Conservation (phyloP, 92 coral and sea anemone species). For the Phenganax subtilis region DNA sequence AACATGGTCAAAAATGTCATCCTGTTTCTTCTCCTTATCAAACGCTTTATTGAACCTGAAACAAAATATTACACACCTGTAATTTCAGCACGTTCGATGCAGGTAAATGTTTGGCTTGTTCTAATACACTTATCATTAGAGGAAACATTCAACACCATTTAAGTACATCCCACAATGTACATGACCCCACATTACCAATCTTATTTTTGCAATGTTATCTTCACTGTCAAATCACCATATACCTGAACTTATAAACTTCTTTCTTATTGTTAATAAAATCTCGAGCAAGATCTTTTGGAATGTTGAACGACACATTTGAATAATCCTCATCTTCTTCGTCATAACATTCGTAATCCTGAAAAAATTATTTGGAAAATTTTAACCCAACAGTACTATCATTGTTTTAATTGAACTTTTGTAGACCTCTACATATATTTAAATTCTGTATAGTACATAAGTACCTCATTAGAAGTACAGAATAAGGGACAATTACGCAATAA, state of each 20-base stretch:
- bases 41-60: constrained; percentile 81
- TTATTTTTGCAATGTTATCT: background rate
- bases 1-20: constrained; percentile 87
- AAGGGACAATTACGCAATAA: no score
- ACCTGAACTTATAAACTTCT: constrained; percentile 90
- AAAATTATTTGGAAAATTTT: background rate
- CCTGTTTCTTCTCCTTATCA: constrained; percentile 79
- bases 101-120: no score
- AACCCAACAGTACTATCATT: background rate
- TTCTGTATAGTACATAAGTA: no score
- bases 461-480: no score
- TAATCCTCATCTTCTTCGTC: constrained; percentile 60
- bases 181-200: background rate
- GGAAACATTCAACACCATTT: background rate
- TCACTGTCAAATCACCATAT: constrained; percentile 14
- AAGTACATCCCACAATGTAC: background rate
- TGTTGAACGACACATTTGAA: constrained; percentile 60
- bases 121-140: no score
- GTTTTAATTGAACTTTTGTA: no score
- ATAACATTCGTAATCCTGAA: constrained; percentile 64
- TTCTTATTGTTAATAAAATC: constrained; percentile 94
- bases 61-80: background rate
- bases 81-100: background rate
- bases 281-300: constrained; percentile 88
- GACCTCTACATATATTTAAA: no score